Evolutionary conservation across 2,797 vertebrate genomes (phyloP).

Genomic region (Knipowitschia caucasica): DNA sequence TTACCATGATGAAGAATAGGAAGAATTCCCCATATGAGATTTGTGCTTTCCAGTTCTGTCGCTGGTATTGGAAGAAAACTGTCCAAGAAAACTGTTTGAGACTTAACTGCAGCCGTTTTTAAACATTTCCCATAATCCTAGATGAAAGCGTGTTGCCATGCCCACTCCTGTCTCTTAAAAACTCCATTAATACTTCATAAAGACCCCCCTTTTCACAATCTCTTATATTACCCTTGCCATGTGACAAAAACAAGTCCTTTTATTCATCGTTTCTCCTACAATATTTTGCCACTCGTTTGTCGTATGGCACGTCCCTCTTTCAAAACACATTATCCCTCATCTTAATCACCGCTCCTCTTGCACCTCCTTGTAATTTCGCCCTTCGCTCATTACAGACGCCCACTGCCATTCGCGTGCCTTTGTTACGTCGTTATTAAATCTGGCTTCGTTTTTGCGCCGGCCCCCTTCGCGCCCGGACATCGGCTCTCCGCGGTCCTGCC

Average conservation of each 20-base stretch:
- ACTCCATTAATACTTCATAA: neutral
- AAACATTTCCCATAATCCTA: no score
- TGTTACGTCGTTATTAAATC: constrained; percentile 68
- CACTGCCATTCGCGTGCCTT: constrained; percentile 39
- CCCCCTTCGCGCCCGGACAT: constrained; percentile 17
- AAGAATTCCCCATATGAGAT: no score
- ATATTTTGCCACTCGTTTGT: constrained; percentile 39
- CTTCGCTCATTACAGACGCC: constrained; percentile 43
- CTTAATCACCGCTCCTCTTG: constrained; percentile 57
- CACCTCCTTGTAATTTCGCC: constrained; percentile 63
- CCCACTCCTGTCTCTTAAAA: no score
- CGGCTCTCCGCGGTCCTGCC: constrained; percentile 50
- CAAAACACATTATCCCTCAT: constrained; percentile 36
- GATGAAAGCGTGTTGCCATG: no score
- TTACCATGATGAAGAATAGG: no score
- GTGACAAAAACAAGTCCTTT: neutral
- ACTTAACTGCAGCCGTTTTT: no score
- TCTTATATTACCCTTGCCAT: neutral
- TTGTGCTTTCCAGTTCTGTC: no score
- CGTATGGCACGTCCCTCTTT: constrained; percentile 33
- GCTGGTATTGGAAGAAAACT: no score
- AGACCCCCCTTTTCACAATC: neutral
- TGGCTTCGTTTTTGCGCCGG: constrained; percentile 41
- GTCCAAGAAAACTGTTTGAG: no score
- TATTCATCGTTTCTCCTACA: constrained; percentile 40